Evolutionary conservation across 2,888 invertebrate species (phyloP).

Genomic region (Deilephila porcellus): DNA sequence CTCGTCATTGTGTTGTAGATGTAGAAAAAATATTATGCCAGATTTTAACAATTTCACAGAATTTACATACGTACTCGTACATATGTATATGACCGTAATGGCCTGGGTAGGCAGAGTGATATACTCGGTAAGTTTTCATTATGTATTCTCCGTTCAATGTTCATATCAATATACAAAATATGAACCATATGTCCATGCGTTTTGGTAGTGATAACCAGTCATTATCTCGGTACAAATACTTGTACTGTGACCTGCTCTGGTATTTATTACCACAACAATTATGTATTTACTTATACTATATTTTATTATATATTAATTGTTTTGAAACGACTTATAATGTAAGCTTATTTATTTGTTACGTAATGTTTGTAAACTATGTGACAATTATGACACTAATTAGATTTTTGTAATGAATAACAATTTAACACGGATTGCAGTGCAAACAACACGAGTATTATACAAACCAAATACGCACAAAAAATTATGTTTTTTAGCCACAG

Average conservation of each 20-base stretch:
- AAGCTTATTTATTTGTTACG: neutral
- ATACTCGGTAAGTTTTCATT: neutral
- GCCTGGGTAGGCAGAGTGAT: no score
- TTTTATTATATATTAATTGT: constrained; percentile 31
- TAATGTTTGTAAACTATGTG: constrained; percentile 11
- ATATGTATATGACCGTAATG: no score
- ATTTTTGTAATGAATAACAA: constrained; percentile 9
- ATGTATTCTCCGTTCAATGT: neutral
- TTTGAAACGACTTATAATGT: constrained; percentile 2
- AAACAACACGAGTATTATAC: no score
- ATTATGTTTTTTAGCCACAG: no score
- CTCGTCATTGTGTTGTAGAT: neutral
- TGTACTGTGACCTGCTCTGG: constrained; percentile 62
- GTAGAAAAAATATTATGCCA: neutral
- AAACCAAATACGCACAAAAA: no score
- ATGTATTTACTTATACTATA: no score
- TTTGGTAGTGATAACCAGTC: constrained; percentile 49
- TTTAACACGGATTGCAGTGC: neutral
- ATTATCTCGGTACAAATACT: constrained; percentile 61
- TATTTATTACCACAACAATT: constrained; percentile 46
- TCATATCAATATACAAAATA: neutral
- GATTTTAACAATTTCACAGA: neutral
- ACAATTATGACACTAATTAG: neutral
- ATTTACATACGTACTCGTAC: neutral
- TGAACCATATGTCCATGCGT: constrained; percentile 39